A percentile compares a stretch with the other conserved stretches of the same genome.
Conservation (phyloP, 2,888 invertebrate species). For the Campopleginae sp. region DNA sequence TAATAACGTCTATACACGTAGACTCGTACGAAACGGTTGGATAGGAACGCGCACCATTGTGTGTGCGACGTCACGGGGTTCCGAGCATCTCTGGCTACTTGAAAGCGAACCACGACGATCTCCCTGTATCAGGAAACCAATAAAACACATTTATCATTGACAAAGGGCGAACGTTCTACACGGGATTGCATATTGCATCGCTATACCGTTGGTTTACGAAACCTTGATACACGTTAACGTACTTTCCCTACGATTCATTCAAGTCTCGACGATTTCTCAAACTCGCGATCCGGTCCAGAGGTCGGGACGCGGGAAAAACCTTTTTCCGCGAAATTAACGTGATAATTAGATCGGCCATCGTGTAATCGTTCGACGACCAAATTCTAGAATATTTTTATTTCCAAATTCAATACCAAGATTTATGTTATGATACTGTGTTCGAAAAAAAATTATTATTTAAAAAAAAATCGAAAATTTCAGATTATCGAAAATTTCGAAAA, state of each 20-base stretch:
- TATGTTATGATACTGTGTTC: too few species aligned
- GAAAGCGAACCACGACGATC: slow-evolving; percentile 62
- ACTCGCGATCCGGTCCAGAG: not conserved
- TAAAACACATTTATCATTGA: slow-evolving; percentile 76
- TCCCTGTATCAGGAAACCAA: slow-evolving; percentile 74
- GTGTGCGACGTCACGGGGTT: slow-evolving; percentile 38
- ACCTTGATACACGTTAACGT: not conserved
- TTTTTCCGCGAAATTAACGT: not conserved
- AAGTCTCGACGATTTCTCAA: not conserved
- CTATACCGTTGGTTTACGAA: not conserved
- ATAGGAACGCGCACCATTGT: slow-evolving; percentile 68
- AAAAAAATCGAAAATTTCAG: not conserved
- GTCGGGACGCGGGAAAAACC: not conserved
- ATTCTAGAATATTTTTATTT: too few species aligned
- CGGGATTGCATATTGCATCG: not conserved
- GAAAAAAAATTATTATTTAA: too few species aligned
- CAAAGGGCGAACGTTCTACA: not conserved
- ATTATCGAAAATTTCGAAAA: too few species aligned
- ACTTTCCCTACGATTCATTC: not conserved
- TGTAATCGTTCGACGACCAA: not conserved
- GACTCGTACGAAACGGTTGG: not conserved
- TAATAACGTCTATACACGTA: slow-evolving; percentile 72
- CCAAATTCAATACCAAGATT: too few species aligned
- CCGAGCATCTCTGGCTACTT: slow-evolving; percentile 40
- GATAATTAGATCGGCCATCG: not conserved